Evolutionary conservation across 2,888 invertebrate genomes (phyloP).

Genomic region (Amorpha juglandis): DNA sequence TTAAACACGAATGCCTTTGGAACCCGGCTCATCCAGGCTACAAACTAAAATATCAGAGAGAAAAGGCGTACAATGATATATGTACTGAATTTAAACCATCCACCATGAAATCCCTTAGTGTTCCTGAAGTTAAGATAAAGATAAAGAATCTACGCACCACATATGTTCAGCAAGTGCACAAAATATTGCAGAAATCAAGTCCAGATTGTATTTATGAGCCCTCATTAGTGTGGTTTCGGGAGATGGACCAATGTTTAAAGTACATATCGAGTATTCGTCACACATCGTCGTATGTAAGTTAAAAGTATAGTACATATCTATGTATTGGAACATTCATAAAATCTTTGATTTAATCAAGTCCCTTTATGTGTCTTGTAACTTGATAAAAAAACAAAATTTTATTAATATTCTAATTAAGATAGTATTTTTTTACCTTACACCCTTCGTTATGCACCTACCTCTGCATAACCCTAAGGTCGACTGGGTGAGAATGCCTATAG

Average conservation of each 20-base stretch:
- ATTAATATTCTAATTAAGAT: too few relatives aligned
- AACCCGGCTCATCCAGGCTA: conserved; percentile 70
- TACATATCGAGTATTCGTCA: conserved; percentile 60
- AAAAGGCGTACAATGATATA: conserved; percentile 66
- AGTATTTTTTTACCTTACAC: too few relatives aligned
- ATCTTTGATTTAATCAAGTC: too few relatives aligned
- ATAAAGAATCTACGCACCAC: conserved; percentile 79
- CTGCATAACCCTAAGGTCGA: too few relatives aligned
- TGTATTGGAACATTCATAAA: too few relatives aligned
- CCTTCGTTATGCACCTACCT: too few relatives aligned
- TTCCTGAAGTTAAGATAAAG: conserved; percentile 76
- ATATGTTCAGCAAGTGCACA: conserved; percentile 75
- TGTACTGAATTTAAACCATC: conserved; percentile 59
- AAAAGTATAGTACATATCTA: neutral
- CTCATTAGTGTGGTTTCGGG: conserved; percentile 71
- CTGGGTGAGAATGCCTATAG: too few relatives aligned
- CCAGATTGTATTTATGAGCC: conserved; percentile 69
- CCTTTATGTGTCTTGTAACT: too few relatives aligned
- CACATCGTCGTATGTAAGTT: conserved; percentile 40
- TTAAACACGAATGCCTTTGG: conserved; percentile 80
- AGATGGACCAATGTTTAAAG: conserved; percentile 73
- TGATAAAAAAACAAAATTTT: too few relatives aligned
- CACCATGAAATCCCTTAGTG: conserved; percentile 57
- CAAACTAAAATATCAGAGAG: conserved; percentile 65
- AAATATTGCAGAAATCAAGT: conserved; percentile 70